Evolutionary conservation across 92 coral and sea anemone species (phyloP), one percentile per base, ranked within the genome.

Genomic region (Bergia puertoricense): DNA sequence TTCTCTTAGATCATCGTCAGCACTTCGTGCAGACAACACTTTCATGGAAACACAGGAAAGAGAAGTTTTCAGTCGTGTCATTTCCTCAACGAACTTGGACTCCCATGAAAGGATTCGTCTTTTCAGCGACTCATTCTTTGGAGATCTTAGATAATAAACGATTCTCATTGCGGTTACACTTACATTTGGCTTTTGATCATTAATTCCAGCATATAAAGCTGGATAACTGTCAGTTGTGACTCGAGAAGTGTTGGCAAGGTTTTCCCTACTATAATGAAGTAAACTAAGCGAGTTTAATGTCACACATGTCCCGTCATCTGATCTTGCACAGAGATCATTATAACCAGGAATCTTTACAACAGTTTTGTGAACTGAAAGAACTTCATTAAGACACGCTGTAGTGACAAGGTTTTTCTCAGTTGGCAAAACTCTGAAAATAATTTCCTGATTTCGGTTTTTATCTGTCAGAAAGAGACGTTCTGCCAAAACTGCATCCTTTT

Each of bases 1-100:
- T 30, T 78, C 82, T 8, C 7, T 45, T 39, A 78, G 39, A 78
- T 78, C 82, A 50, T 78, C 82, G n/a, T 45, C 82, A 48, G 41
- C 65, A 50, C 66, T 46, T 22, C 82, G 62, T 78, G 82, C 66
- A n/a, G 82, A 30, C 66, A 48, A 36, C 8, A 36, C 41, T n/a
- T 50, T 48, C 20, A 46, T 43, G 38, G 81, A 45, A 3, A 78
- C 65, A 23, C 82, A 78, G 20, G 38, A 45, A 20, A 78, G 65
- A 18, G 20, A 14, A 1, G 3, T 4, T 3, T 78, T 22, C 18
- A 78, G 2, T 78, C 44, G 59, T 14, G 82, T 23, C 39, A 50
- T 78, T 48, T 78, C 59, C 7, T 78, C 9, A 9, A 46, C 39
- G 39, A 78, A 78, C 65, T 48, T 30, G 15, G 8, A 23, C 42